phyloP scores from a whole-genome alignment of 2,113 vertebrate species.

The Morone chrysops region DNA sequence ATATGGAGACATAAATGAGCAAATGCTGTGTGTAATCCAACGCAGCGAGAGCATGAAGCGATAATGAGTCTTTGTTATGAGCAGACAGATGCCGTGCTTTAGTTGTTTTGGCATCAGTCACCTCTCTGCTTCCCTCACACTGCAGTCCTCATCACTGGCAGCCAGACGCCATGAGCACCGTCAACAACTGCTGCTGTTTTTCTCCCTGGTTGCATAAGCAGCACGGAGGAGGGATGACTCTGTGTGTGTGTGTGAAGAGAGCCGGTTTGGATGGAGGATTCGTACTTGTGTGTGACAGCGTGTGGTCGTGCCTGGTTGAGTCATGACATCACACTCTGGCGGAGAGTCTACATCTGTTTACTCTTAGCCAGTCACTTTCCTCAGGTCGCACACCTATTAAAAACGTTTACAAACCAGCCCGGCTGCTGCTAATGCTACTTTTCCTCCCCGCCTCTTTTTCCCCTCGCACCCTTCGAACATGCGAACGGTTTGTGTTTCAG shows the following conservation, averaged over 20 bases:
- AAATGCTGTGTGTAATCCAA: background rate
- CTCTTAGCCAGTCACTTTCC: slow-evolving; percentile 39
- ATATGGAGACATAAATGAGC: background rate
- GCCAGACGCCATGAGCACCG: slow-evolving; percentile 51
- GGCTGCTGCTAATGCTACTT: slow-evolving; percentile 16
- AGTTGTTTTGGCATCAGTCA: slow-evolving; percentile 59
- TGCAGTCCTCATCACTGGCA: slow-evolving; percentile 45
- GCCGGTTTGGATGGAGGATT: slow-evolving; percentile 10
- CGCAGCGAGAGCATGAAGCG: slow-evolving; percentile 2
- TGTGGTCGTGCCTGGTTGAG: slow-evolving; percentile 47
- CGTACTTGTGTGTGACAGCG: slow-evolving; percentile 37
- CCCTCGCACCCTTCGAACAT: background rate
- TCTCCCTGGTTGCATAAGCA: slow-evolving; percentile 59
- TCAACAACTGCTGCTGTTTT: slow-evolving; percentile 70
- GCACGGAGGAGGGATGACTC: slow-evolving; percentile 41
- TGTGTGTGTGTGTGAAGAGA: slow-evolving; percentile 21
- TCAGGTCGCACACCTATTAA: slow-evolving; percentile 41
- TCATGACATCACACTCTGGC: slow-evolving; percentile 60
- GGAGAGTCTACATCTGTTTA: slow-evolving; percentile 61
- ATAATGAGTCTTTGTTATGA: slow-evolving; percentile 58
- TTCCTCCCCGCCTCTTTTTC: background rate
- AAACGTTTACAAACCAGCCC: background rate
- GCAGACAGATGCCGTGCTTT: slow-evolving; percentile 53
- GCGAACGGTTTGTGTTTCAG: background rate
- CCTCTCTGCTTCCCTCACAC: slow-evolving; percentile 43